Conservation (phyloP, 1,140 invertebrate genomes). For the Adoxophyes honmai region DNA sequence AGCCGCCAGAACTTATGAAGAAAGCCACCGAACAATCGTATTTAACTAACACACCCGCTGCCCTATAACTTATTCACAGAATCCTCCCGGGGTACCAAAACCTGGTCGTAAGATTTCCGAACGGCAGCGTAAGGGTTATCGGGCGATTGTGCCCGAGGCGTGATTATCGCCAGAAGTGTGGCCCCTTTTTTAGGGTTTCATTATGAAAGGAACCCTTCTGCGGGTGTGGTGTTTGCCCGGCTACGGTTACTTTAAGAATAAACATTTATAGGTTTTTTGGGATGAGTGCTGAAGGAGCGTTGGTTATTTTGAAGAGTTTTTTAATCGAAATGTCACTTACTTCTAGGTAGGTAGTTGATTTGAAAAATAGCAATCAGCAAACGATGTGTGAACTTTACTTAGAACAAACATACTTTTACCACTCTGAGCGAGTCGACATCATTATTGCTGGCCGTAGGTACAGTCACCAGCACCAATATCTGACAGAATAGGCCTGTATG, state of each 20-base stretch:
- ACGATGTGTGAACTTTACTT: too few relatives aligned
- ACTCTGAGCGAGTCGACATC: too few relatives aligned
- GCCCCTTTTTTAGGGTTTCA: conserved; percentile 15
- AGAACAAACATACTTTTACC: too few relatives aligned
- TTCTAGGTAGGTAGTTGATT: too few relatives aligned
- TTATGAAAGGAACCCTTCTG: conserved; percentile 11
- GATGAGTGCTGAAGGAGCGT: too few relatives aligned
- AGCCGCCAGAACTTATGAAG: too few relatives aligned
- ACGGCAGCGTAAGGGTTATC: conserved; percentile 17
- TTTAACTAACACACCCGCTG: conserved; percentile 9
- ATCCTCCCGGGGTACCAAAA: conserved; percentile 15
- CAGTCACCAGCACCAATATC: too few relatives aligned
- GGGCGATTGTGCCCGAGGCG: background rate
- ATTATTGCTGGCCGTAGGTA: too few relatives aligned
- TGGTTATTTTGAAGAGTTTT: too few relatives aligned
- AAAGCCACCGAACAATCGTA: background rate
- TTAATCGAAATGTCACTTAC: too few relatives aligned
- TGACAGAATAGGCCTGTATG: too few relatives aligned
- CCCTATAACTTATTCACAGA: conserved; percentile 11
- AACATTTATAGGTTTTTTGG: background rate
- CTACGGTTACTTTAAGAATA: background rate
- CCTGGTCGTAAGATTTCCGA: conserved; percentile 27
- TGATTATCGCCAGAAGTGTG: conserved; percentile 9
- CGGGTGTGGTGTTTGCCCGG: background rate
- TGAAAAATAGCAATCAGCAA: too few relatives aligned